Evolutionary conservation across 1,140 invertebrate genomes (phyloP).

Genomic region (Cepaea nemoralis): DNA sequence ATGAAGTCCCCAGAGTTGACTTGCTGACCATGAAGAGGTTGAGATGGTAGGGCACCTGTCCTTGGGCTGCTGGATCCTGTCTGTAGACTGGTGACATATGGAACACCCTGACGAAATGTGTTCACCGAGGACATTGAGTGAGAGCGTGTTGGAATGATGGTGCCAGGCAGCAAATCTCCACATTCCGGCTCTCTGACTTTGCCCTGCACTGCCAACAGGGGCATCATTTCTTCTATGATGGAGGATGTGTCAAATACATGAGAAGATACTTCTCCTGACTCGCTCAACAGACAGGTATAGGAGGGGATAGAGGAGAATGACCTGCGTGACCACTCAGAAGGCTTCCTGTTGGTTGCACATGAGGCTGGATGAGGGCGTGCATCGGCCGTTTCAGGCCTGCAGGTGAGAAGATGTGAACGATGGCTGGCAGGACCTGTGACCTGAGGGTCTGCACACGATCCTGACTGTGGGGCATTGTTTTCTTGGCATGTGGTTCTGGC

Average conservation of each 20-base stretch:
- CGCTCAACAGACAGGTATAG: constrained; percentile 39
- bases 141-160: constrained; percentile 26
- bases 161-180: not conserved
- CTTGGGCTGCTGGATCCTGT: not conserved
- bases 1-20: no score
- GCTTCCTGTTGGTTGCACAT: not conserved
- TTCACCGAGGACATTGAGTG: constrained; percentile 30
- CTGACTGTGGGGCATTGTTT: no score
- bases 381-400: not conserved
- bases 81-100: not conserved
- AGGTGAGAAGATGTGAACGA: not conserved
- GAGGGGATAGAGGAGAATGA: constrained; percentile 40
- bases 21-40: not conserved
- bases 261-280: constrained; percentile 35
- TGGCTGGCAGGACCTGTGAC: not conserved
- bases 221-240: constrained; percentile 38
- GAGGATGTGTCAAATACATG: constrained; percentile 34
- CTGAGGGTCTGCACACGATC: not conserved
- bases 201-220: not conserved
- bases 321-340: constrained; percentile 17
- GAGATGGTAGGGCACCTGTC: not conserved
- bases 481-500: not conserved
- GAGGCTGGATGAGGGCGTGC: not conserved
- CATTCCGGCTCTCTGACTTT: not conserved
- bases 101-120: constrained; percentile 21